phyloP scores from a whole-genome alignment of 2,113 vertebrate species.

The Varanus salvator region DNA sequence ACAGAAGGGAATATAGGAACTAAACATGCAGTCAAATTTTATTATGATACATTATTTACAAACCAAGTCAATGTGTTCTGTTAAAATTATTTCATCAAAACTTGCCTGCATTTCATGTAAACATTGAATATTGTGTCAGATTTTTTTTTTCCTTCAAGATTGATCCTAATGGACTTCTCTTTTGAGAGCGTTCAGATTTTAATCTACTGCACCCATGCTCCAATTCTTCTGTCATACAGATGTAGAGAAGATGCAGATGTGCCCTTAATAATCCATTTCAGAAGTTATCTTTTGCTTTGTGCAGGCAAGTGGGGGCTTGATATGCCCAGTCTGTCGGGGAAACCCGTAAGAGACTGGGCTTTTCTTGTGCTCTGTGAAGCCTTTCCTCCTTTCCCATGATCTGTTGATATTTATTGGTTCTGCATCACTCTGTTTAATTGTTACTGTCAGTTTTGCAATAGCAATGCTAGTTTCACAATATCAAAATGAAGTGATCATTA shows the following conservation, averaged over 20 bases:
- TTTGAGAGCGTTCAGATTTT: background rate
- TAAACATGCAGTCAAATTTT: background rate
- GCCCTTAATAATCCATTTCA: background rate
- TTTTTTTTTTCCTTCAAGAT: background rate
- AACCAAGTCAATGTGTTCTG: background rate
- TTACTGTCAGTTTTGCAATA: slow-evolving; percentile 3
- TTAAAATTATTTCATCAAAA: background rate
- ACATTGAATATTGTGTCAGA: background rate
- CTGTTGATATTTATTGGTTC: background rate
- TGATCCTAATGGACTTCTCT: background rate
- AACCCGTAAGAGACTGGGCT: background rate
- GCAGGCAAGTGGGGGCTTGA: background rate
- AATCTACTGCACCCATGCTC: background rate
- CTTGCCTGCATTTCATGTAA: background rate
- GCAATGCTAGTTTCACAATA: slow-evolving; percentile 6
- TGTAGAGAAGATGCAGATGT: background rate
- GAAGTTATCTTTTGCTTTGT: background rate
- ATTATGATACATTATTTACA: background rate
- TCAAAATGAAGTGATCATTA: slow-evolving; percentile 1
- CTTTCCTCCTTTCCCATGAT: background rate
- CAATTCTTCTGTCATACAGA: background rate
- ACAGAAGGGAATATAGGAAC: background rate
- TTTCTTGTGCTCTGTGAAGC: background rate
- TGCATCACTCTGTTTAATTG: background rate
- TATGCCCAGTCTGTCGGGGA: background rate